Evolutionary conservation across 2,797 vertebrate species (phyloP).

Genomic region (Cottoperca gobio): DNA sequence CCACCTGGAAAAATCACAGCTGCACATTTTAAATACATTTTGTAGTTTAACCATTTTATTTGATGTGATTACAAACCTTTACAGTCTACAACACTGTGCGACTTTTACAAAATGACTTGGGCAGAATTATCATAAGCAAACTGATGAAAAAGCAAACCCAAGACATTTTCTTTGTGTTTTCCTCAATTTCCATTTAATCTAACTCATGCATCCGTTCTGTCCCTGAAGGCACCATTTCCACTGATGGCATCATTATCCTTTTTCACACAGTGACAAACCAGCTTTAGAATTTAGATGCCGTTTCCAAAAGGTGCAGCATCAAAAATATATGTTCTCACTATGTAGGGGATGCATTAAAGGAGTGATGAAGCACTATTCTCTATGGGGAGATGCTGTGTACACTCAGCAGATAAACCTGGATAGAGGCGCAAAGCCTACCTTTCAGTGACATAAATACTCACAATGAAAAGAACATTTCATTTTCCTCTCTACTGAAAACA

Average conservation of each 20-base stretch:
- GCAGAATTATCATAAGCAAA: constrained; percentile 45
- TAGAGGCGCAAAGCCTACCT: constrained; percentile 43
- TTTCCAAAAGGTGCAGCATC: constrained; percentile 29
- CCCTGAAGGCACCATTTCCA: constrained; percentile 64
- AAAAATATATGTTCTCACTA: constrained; percentile 28
- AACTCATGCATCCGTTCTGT: constrained; percentile 43
- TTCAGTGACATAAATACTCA: constrained; percentile 57
- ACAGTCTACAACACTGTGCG: constrained; percentile 15
- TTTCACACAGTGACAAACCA: constrained; percentile 55
- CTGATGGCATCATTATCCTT: constrained; percentile 69
- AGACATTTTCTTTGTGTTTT: constrained; percentile 48
- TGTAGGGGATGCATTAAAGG: constrained; percentile 38
- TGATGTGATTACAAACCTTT: constrained; percentile 41
- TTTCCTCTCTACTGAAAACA: constrained; percentile 57
- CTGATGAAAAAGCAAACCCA: constrained; percentile 31
- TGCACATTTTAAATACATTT: constrained; percentile 17
- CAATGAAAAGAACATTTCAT: constrained; percentile 47
- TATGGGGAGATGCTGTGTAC: constrained; percentile 13
- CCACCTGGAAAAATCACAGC: neutral
- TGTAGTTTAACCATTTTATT: constrained; percentile 37
- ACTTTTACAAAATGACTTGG: constrained; percentile 39
- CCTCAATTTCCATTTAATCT: constrained; percentile 65
- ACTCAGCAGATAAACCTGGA: constrained; percentile 36
- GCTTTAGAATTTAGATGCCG: constrained; percentile 38
- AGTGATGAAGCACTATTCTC: constrained; percentile 21